phyloP scores from a whole-genome alignment of 1,140 invertebrate species.

The Liolophura sinensis region DNA sequence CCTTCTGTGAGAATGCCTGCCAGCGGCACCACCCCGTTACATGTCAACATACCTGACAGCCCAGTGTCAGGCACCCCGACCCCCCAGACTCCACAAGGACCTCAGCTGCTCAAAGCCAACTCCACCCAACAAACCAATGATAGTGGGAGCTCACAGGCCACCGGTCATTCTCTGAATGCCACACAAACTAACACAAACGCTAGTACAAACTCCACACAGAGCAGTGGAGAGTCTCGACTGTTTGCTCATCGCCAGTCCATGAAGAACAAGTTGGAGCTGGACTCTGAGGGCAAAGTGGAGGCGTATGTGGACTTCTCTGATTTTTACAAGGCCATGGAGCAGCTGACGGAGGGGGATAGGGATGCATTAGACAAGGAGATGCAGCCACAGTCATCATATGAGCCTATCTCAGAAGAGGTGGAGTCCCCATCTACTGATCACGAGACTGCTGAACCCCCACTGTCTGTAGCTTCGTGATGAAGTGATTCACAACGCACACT shows the following conservation, averaged over 20 bases:
- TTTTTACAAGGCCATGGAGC: slow-evolving; percentile 76
- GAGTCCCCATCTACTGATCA: slow-evolving; percentile 10
- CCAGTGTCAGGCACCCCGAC: no score
- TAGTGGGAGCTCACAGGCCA: not conserved
- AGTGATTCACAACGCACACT: no score
- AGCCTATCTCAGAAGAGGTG: slow-evolving; percentile 51
- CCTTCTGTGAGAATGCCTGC: no score
- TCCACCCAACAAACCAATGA: not conserved
- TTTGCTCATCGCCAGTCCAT: slow-evolving; percentile 27
- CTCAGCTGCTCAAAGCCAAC: no score
- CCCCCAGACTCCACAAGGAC: not conserved
- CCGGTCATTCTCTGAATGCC: not conserved
- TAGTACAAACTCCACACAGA: slow-evolving; percentile 42
- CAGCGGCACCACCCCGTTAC: no score
- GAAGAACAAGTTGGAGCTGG: slow-evolving; percentile 55
- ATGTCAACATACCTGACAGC: no score
- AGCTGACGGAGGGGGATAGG: slow-evolving; percentile 50
- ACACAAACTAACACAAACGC: slow-evolving; percentile 31
- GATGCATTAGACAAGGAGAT: slow-evolving; percentile 42
- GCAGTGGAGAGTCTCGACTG: slow-evolving; percentile 42
- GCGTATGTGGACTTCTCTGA: slow-evolving; percentile 85
- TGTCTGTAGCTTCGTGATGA: no score
- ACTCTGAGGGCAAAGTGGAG: slow-evolving; percentile 70
- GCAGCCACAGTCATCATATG: slow-evolving; percentile 48
- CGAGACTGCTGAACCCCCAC: no score